Conservation (phyloP, 2,888 invertebrate genomes). For the Eilema caniola region DNA sequence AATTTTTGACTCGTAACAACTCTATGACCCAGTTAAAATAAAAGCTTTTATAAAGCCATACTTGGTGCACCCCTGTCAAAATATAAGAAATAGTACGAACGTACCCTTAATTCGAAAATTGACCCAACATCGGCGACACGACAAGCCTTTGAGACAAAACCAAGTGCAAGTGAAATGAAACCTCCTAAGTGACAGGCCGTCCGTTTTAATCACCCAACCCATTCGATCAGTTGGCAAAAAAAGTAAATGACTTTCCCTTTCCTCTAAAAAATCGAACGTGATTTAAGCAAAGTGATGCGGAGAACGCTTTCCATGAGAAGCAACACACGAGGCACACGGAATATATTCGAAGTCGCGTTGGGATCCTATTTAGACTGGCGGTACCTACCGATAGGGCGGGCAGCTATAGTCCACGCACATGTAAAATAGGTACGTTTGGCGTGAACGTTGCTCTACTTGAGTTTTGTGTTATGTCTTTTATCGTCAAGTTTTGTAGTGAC, state of each 20-base stretch:
- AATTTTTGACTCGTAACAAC: background rate
- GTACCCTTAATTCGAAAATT: background rate
- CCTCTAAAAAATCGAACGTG: constrained; percentile 59
- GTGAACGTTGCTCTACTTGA: constrained; percentile 71
- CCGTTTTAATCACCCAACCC: constrained; percentile 44
- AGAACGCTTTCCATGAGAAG: constrained; percentile 69
- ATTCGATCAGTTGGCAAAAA: constrained; percentile 25
- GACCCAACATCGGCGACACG: background rate
- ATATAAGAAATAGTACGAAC: background rate
- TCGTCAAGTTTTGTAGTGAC: background rate
- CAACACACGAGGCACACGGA: constrained; percentile 75
- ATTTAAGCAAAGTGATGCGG: constrained; percentile 64
- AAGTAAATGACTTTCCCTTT: constrained; percentile 25
- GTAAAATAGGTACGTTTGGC: constrained; percentile 79
- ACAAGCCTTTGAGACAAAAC: constrained; percentile 21
- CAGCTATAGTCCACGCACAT: constrained; percentile 84
- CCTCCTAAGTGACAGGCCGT: constrained; percentile 37
- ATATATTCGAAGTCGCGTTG: constrained; percentile 82
- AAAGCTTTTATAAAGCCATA: background rate
- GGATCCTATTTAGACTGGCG: constrained; percentile 81
- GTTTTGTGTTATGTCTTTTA: constrained; percentile 11
- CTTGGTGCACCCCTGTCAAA: background rate
- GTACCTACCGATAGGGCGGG: constrained; percentile 83
- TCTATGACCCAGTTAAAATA: background rate
- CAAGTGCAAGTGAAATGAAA: constrained; percentile 28